Percentiles rank a stretch among this genome's conserved stretches.
These are phyloP conservation scores for Lumbricus terrestris DNA, from an alignment of 2,888 invertebrate genomes.

Conservation along the genomic window DNA sequence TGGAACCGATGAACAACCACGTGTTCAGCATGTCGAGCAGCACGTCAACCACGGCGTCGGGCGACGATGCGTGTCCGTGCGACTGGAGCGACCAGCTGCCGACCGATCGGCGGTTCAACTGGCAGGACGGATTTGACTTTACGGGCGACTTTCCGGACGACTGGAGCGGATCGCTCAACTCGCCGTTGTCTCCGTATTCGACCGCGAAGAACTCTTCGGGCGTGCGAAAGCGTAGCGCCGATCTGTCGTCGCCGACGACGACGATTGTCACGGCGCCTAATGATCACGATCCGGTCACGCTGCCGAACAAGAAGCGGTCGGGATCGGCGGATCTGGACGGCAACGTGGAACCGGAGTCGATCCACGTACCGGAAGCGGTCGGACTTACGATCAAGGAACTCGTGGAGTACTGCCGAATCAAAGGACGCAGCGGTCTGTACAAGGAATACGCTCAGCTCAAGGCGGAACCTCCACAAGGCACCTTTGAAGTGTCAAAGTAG, in stretches of 20 bases:
- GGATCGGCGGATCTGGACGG: constrained; percentile 41
- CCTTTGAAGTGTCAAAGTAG: constrained; percentile 83
- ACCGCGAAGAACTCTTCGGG: constrained; percentile 19
- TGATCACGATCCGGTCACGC: constrained; percentile 11
- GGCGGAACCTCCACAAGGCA: constrained; percentile 78
- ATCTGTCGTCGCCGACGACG: constrained; percentile 27
- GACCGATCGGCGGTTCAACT: constrained; percentile 42
- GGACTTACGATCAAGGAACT: constrained; percentile 72
- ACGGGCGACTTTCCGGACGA: constrained; percentile 40
- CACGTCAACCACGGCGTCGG: constrained; percentile 17
- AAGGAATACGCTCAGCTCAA: constrained; percentile 87
- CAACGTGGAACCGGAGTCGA: constrained; percentile 39
- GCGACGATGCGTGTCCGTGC: constrained; percentile 16
- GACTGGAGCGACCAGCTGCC: constrained; percentile 51
- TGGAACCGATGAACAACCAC: constrained; percentile 31
- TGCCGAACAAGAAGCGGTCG: constrained; percentile 48
- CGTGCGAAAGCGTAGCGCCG: constrained; percentile 30
- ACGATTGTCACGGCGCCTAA: neutral
- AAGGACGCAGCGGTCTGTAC: constrained; percentile 68
- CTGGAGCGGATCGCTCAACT: constrained; percentile 7
- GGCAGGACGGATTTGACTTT: constrained; percentile 39
- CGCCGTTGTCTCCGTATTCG: constrained; percentile 7
- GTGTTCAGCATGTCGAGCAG: constrained; percentile 26
- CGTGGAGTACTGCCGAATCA: constrained; percentile 70
- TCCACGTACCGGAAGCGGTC: constrained; percentile 50